Evolutionary conservation across 1,140 invertebrate species (phyloP), one percentile per base, ranked within the genome.

Genomic region (Coenobita brevimanus): DNA sequence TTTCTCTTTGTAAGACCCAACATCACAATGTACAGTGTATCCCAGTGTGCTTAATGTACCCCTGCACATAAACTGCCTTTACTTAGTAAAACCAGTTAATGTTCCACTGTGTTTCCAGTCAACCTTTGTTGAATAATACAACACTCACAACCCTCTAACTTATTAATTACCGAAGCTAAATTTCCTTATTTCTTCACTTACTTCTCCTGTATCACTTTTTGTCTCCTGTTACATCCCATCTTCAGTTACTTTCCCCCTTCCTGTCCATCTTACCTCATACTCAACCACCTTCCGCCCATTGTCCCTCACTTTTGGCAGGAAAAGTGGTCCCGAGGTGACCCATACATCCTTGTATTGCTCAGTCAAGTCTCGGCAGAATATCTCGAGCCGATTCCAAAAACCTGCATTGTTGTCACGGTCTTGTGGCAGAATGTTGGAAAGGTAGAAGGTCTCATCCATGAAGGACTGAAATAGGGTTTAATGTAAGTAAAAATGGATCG

Each of bases 341-440:
- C 78, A 81, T 6, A 81, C 78, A 43, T 81, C 78, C 1, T 36
- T n/a, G 30, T 41, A 81, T 2, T 8, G 38, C 30, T 41, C 15
- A 0, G 78, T 81, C 36, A 81, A n/a, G 78, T 81, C 78, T n/a
- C 78, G 78, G 57, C 57, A 81, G 57, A 24, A 81, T 21, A 81
- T 81, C 38, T 81, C 78, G 15, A 81, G 24, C 36, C 78, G 15
- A 21, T 81, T 81, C 78, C 78, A 81, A 81, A 81, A 81, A 3
- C 78, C 78, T 62, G 27, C 78, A 24, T 81, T 81, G n/a, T 81
- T 81, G 1, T 81, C 21, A 43, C 41, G 24, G 54, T 81, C 60
- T 81, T 81, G 78, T 36, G 78, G 78, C 43, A 81, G 21, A 64
- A 81, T 81, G n/a, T 81, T 81, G 30, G 78, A 38, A 36, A 81